Conservation (phyloP, 2,888 invertebrate genomes). For the Vanessa cardui region DNA sequence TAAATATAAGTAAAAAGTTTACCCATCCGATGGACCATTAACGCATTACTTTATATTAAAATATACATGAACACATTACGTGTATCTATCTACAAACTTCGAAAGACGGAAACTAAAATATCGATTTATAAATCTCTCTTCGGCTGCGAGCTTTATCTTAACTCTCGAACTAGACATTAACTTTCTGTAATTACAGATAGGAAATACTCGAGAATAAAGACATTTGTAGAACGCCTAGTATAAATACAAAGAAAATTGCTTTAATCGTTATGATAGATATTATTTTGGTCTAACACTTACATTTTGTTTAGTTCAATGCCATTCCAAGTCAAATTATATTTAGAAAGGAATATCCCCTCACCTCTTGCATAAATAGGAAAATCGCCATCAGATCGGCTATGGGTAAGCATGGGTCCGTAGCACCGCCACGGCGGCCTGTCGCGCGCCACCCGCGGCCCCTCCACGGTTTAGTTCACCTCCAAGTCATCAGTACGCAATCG, state of each 20-base stretch:
- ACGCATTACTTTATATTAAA: conserved; percentile 5
- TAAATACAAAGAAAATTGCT: not conserved
- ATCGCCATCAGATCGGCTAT: conserved; percentile 93
- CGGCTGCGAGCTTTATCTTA: not conserved
- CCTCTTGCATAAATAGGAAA: conserved; percentile 92
- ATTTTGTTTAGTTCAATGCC: not conserved
- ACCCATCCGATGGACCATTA: conserved; percentile 19
- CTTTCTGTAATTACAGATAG: not conserved
- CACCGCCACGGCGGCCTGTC: conserved; percentile 83
- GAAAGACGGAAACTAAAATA: conserved; percentile 9
- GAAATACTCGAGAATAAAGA: not conserved
- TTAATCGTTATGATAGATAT: not conserved
- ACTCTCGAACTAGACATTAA: not conserved
- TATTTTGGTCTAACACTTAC: not conserved
- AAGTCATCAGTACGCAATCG: conserved; percentile 68
- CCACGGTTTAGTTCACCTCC: conserved; percentile 78
- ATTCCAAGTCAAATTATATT: not conserved
- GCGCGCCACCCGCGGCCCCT: conserved; percentile 79
- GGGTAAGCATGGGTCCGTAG: conserved; percentile 90
- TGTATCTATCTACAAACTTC: not conserved
- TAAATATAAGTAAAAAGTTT: conserved; percentile 30
- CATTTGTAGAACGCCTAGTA: not conserved
- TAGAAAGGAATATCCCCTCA: conserved; percentile 62
- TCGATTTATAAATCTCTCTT: conserved; percentile 1
- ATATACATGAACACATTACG: conserved; percentile 7